These are phyloP conservation scores for Paragorgia papillata DNA, from an alignment of 92 coral and sea anemone species.

Conservation along the genomic window DNA sequence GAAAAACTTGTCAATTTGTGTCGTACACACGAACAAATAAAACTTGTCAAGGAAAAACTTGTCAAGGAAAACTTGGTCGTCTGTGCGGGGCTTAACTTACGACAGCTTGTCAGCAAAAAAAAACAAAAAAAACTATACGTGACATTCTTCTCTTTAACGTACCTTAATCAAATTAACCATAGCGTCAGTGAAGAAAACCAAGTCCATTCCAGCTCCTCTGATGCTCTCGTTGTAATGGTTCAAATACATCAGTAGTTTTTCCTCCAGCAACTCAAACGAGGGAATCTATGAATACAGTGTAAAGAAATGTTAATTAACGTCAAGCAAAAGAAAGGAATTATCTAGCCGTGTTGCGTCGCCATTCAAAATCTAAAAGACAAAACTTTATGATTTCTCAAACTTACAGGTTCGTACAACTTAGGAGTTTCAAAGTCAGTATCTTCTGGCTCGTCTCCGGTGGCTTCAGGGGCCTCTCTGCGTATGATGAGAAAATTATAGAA, in stretches of 20 bases:
- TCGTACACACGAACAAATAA: no score
- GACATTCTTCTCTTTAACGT: no score
- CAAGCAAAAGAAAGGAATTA: no score
- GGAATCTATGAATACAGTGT: conserved; percentile 62
- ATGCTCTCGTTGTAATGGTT: conserved; percentile 87
- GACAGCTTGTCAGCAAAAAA: no score
- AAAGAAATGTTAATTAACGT: not conserved
- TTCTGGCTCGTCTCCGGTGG: conserved; percentile 97
- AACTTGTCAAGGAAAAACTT: no score
- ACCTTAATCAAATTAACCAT: conserved; percentile 97
- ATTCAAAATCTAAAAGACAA: no score
- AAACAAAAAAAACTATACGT: no score
- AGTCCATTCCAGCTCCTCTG: conserved; percentile 97
- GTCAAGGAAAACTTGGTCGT: no score
- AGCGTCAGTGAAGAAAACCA: conserved; percentile 95
- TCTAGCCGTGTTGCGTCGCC: no score
- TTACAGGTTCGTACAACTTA: conserved; percentile 92
- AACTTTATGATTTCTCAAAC: conserved; percentile 2
- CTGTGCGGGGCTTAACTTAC: no score
- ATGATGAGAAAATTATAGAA: not conserved
- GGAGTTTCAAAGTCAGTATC: conserved; percentile 98
- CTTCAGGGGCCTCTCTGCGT: conserved; percentile 93
- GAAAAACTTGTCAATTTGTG: no score
- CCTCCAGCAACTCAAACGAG: conserved; percentile 79
- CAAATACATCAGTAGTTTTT: conserved; percentile 78